These are phyloP conservation scores for Engraulis encrasicolus DNA, from an alignment of 2,113 vertebrate genomes.

Conservation along the genomic window DNA sequence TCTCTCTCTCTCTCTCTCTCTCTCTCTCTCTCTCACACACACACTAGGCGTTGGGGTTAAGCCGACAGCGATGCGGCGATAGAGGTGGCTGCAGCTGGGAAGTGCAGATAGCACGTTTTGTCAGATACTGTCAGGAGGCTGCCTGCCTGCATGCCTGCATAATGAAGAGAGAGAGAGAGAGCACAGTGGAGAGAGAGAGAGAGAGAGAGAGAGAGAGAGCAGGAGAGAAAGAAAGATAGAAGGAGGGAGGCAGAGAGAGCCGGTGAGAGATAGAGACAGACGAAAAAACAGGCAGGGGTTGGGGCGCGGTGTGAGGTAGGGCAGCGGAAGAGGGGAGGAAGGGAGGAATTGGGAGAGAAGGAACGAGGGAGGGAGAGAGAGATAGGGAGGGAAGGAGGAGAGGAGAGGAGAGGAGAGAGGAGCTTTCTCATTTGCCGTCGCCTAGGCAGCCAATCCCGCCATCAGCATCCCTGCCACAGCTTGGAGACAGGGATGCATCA, in stretches of 20 bases:
- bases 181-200: slow-evolving; percentile 38
- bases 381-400: neutral
- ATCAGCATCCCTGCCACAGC: slow-evolving; percentile 43
- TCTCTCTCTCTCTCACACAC: neutral
- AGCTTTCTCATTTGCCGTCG: slow-evolving; percentile 72
- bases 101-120: slow-evolving; percentile 81
- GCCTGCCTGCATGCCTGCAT: slow-evolving; percentile 68
- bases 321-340: neutral
- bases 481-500: slow-evolving; percentile 59
- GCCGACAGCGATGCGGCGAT: slow-evolving; percentile 74
- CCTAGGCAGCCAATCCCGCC: slow-evolving; percentile 57
- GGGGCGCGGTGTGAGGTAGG: neutral
- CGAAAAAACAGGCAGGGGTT: neutral
- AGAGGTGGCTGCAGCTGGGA: slow-evolving; percentile 77
- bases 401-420: slow-evolving; percentile 18
- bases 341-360: slow-evolving; percentile 22
- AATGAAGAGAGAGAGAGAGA: slow-evolving; percentile 71
- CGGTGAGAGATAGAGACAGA: no score
- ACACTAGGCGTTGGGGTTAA: slow-evolving; percentile 70
- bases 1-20: neutral
- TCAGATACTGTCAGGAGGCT: slow-evolving; percentile 77
- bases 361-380: no score
- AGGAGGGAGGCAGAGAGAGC: no score
- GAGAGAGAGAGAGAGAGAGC: neutral
- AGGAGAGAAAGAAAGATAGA: slow-evolving; percentile 11